A percentile compares a stretch with the other conserved stretches of the same genome.
Conservation (phyloP, 53 echinoderm and acorn worm genomes). For the Hippasteria phrygiana region DNA sequence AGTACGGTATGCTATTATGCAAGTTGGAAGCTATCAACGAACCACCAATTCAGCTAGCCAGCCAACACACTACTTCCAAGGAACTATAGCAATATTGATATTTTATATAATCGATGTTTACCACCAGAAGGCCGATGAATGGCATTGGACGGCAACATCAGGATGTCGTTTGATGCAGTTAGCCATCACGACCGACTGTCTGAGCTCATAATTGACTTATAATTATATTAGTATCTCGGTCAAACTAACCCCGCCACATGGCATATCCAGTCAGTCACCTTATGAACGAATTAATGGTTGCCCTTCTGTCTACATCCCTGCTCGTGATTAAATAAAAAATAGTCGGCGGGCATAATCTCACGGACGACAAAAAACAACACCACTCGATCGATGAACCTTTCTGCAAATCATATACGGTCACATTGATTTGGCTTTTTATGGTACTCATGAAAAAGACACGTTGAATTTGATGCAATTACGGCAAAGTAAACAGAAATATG, state of each 20-base stretch:
- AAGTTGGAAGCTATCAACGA: no score
- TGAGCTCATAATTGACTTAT: neutral
- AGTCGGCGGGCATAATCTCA: neutral
- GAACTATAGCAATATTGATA: no score
- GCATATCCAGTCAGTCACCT: neutral
- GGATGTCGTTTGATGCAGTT: neutral
- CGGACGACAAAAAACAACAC: neutral
- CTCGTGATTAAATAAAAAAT: neutral
- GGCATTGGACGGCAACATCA: neutral
- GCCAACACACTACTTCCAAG: no score
- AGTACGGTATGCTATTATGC: no score
- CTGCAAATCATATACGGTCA: no score
- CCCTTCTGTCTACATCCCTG: neutral
- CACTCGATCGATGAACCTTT: neutral
- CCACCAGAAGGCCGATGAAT: neutral
- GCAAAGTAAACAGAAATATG: no score
- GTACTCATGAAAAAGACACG: no score
- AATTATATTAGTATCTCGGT: neutral
- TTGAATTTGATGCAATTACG: no score
- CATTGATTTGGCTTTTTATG: no score
- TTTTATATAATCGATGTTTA: neutral
- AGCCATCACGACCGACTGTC: neutral
- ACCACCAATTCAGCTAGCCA: no score
- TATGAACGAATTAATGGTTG: neutral
- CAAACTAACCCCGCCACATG: neutral